Conservation (phyloP, 2,888 invertebrate genomes). For the Lottia gigantea region DNA sequence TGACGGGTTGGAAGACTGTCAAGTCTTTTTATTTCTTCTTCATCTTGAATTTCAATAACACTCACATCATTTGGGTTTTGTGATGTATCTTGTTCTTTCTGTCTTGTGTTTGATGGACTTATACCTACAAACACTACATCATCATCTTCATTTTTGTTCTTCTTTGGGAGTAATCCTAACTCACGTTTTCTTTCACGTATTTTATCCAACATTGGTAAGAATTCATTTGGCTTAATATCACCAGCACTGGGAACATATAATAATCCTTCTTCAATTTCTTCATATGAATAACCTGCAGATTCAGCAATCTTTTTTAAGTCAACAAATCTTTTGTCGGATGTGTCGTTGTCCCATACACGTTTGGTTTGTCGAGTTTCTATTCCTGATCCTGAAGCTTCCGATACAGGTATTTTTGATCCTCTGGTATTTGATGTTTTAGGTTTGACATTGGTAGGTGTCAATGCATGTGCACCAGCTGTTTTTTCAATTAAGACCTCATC, state of each 20-base stretch:
- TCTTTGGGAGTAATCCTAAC: constrained; percentile 10
- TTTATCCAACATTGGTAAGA: constrained; percentile 38
- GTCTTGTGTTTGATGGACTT: not conserved
- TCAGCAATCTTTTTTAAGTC: constrained; percentile 41
- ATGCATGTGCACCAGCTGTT: constrained; percentile 9
- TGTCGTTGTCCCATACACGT: not conserved
- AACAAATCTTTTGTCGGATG: constrained; percentile 15
- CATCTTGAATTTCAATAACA: no score
- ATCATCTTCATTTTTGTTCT: constrained; percentile 16
- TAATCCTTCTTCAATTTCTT: constrained; percentile 41
- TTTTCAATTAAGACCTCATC: constrained; percentile 32
- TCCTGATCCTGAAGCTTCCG: constrained; percentile 15
- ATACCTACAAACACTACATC: not conserved
- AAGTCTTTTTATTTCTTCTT: no score
- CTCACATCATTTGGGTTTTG: no score
- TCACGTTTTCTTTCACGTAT: constrained; percentile 21
- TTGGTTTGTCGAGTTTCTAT: constrained; percentile 17
- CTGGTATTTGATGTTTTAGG: constrained; percentile 2
- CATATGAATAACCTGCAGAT: constrained; percentile 37
- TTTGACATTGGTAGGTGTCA: not conserved
- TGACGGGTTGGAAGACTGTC: no score
- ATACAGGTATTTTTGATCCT: constrained; percentile 7
- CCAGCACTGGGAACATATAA: constrained; percentile 38
- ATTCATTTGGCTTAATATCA: constrained; percentile 42
- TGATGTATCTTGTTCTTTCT: no score